Conservation (phyloP, 2,888 invertebrate genomes). For the Leucoma salicis region DNA sequence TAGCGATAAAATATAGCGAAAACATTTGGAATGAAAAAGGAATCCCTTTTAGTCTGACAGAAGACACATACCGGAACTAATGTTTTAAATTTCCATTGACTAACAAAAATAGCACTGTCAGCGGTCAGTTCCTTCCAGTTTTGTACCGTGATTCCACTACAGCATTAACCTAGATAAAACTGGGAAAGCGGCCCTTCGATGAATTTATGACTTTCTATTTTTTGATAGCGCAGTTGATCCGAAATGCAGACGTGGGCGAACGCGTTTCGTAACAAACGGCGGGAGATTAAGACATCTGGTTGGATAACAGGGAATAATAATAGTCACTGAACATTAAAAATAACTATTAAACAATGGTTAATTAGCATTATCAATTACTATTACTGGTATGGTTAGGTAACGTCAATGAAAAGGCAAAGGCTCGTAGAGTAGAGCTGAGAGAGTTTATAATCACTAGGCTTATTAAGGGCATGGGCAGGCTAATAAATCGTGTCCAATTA, state of each 20-base stretch:
- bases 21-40: constrained; percentile 1
- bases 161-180: constrained; percentile 64
- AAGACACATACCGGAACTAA: constrained; percentile 13
- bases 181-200: constrained; percentile 71
- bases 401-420: constrained; percentile 10
- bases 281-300: constrained; percentile 37
- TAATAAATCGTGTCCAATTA: constrained; percentile 78
- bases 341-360: constrained; percentile 27
- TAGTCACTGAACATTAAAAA: constrained; percentile 14
- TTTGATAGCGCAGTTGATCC: constrained; percentile 70
- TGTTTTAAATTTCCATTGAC: constrained; percentile 20
- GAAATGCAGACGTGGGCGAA: constrained; percentile 73
- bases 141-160: constrained; percentile 34
- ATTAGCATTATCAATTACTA: constrained; percentile 25
- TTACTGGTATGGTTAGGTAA: constrained; percentile 14
- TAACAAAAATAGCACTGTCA: constrained; percentile 26
- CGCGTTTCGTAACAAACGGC: constrained; percentile 52
- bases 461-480: constrained; percentile 39
- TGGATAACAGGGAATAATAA: constrained; percentile 23
- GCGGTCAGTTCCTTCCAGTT: constrained; percentile 31
- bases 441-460: constrained; percentile 25
- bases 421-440: constrained; percentile 30
- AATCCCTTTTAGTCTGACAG: constrained; percentile 1
- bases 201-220: constrained; percentile 79
- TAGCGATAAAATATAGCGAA: no score